These are phyloP conservation scores for Dinoponera quadriceps DNA, from an alignment of 1,140 invertebrate genomes.

Conservation along the genomic window DNA sequence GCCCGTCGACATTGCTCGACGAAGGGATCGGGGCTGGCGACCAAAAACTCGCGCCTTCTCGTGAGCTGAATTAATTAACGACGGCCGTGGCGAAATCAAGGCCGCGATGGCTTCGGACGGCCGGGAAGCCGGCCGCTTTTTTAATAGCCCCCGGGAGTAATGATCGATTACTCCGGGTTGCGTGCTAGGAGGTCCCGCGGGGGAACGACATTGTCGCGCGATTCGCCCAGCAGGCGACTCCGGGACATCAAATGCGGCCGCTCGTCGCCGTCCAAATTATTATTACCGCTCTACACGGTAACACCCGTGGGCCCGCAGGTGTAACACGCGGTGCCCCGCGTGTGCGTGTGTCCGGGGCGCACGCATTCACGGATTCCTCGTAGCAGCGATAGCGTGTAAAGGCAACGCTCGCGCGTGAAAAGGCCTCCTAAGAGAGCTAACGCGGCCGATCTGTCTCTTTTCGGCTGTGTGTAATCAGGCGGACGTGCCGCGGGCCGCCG, in stretches of 20 bases:
- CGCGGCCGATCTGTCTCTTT: conserved; percentile 45
- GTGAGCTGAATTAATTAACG: conserved; percentile 63
- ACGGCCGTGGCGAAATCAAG: conserved; percentile 52
- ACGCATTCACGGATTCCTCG: conserved; percentile 53
- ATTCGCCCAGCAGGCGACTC: conserved; percentile 67
- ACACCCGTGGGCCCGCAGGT: conserved; percentile 54
- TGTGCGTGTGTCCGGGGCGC: conserved; percentile 2
- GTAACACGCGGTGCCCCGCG: conserved; percentile 18
- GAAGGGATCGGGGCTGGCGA: conserved; percentile 19
- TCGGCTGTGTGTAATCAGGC: conserved; percentile 54
- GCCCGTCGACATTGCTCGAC: conserved; percentile 10
- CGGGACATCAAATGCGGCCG: conserved; percentile 66
- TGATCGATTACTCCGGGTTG: conserved; percentile 64
- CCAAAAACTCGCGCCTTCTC: conserved; percentile 33
- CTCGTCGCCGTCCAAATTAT: conserved; percentile 66
- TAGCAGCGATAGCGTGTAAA: conserved; percentile 57
- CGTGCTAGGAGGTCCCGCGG: conserved; percentile 64
- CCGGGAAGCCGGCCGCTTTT: conserved; percentile 52
- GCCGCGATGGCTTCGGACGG: conserved; percentile 6
- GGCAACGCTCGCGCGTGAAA: conserved; percentile 51
- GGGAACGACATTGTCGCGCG: conserved; percentile 68
- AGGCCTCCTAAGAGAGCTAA: conserved; percentile 51
- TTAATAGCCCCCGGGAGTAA: conserved; percentile 65
- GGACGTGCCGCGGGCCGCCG: not conserved
- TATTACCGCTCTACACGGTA: conserved; percentile 63